Conservation (phyloP, 2,888 invertebrate genomes). For the Stenodema calcarata region DNA sequence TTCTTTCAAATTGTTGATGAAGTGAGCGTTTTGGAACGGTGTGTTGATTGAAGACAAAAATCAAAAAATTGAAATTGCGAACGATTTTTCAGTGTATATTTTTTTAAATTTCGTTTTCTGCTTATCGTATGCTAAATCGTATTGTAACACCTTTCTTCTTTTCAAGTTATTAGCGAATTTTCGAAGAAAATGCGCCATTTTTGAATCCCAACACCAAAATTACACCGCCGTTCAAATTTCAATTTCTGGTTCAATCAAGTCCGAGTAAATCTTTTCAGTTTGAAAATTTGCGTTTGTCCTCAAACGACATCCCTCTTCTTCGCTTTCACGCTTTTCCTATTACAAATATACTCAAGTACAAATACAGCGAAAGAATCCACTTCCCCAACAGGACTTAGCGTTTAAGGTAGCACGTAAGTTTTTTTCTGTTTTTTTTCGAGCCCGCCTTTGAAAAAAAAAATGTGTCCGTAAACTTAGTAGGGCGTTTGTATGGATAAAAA, state of each 20-base stretch:
- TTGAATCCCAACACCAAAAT: too few relatives aligned
- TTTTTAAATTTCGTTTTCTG: too few relatives aligned
- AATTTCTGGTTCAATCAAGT: too few relatives aligned
- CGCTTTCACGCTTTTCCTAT: neutral
- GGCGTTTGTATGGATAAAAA: neutral
- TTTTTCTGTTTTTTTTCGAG: neutral
- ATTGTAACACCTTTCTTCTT: too few relatives aligned
- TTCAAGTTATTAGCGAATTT: too few relatives aligned
- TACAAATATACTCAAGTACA: conserved; percentile 7
- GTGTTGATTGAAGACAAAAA: neutral
- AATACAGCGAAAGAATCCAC: conserved; percentile 31
- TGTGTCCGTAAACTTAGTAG: neutral
- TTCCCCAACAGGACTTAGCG: neutral
- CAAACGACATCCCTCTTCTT: neutral
- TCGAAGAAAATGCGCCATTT: too few relatives aligned
- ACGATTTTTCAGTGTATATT: too few relatives aligned
- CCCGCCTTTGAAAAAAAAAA: neutral
- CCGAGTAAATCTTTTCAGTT: too few relatives aligned
- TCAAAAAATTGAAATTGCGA: neutral
- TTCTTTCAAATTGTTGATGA: neutral
- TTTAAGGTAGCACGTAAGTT: conserved; percentile 10
- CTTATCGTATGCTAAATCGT: too few relatives aligned
- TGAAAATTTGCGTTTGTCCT: neutral
- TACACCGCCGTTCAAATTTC: too few relatives aligned
- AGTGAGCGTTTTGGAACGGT: neutral